Conservation (phyloP, 2,113 vertebrate genomes). For the Pica pica region DNA sequence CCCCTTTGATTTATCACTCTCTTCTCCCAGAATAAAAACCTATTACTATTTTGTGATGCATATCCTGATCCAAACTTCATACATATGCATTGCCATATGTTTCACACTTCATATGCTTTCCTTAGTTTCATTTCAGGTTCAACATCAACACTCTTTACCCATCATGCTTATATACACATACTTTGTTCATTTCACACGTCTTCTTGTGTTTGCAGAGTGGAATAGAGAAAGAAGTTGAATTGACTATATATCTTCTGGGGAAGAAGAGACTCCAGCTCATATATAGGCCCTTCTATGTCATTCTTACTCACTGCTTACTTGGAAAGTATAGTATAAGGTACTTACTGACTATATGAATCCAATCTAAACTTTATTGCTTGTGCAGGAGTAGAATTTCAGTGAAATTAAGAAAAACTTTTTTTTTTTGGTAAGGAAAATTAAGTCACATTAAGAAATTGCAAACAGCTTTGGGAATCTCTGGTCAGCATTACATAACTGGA, state of each 20-base stretch:
- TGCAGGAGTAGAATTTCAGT: neutral
- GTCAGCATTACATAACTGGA: neutral
- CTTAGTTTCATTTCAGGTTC: constrained; percentile 67
- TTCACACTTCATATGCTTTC: constrained; percentile 68
- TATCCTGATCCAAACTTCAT: constrained; percentile 67
- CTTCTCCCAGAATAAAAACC: constrained; percentile 59
- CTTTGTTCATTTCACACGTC: constrained; percentile 67
- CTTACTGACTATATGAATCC: neutral
- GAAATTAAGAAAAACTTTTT: neutral
- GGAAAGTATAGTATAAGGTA: neutral
- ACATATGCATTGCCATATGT: constrained; percentile 77
- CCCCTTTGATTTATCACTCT: constrained; percentile 55
- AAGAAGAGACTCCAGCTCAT: neutral
- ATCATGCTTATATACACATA: constrained; percentile 65
- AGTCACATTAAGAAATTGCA: neutral
- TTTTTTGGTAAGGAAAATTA: neutral
- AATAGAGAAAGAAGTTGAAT: constrained; percentile 1
- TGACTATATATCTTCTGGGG: neutral
- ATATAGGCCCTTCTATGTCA: neutral
- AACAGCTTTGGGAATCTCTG: neutral
- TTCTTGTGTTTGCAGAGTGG: constrained; percentile 56
- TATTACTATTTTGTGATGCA: constrained; percentile 62
- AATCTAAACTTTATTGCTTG: neutral
- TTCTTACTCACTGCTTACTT: neutral
- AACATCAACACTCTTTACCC: constrained; percentile 67